Percentiles rank a stretch among this genome's conserved stretches.
These are phyloP conservation scores for Pollimyrus isidori DNA, from an alignment of 2,113 vertebrate species.

Conservation along the genomic window DNA sequence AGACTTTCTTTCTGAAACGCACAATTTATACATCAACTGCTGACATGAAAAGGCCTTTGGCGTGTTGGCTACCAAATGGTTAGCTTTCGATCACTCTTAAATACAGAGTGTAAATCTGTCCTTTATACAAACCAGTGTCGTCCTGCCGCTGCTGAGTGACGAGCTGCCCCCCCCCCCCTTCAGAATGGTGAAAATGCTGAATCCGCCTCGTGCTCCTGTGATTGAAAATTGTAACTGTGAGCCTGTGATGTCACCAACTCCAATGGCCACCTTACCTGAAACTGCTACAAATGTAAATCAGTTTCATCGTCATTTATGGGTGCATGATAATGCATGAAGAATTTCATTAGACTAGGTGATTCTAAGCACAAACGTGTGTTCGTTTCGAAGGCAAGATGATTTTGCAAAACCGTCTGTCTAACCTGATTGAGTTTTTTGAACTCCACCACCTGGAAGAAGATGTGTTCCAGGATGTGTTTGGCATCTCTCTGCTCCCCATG, in stretches of 20 bases:
- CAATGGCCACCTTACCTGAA: neutral
- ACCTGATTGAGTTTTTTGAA: slow-evolving; percentile 98
- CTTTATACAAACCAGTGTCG: neutral
- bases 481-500: slow-evolving; percentile 83
- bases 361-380: neutral
- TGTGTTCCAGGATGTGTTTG: slow-evolving; percentile 82
- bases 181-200: slow-evolving; percentile 43
- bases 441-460: slow-evolving; percentile 95
- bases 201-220: slow-evolving; percentile 77
- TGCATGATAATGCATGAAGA: neutral
- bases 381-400: neutral
- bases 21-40: neutral
- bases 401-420: slow-evolving; percentile 7
- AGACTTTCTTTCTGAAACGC: neutral
- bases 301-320: neutral
- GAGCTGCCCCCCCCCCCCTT: neutral
- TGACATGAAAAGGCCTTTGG: neutral
- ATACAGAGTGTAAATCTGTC: neutral
- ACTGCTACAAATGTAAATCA: neutral
- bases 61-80: neutral
- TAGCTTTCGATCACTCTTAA: too few relatives aligned
- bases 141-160: neutral
- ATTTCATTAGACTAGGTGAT: neutral
- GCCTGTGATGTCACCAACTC: neutral
- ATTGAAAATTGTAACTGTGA: neutral